A percentile compares a stretch with the other conserved stretches of the same genome.
Evolutionary conservation across 2,888 invertebrate genomes (phyloP).

Genomic region (Pollenia labialis): DNA sequence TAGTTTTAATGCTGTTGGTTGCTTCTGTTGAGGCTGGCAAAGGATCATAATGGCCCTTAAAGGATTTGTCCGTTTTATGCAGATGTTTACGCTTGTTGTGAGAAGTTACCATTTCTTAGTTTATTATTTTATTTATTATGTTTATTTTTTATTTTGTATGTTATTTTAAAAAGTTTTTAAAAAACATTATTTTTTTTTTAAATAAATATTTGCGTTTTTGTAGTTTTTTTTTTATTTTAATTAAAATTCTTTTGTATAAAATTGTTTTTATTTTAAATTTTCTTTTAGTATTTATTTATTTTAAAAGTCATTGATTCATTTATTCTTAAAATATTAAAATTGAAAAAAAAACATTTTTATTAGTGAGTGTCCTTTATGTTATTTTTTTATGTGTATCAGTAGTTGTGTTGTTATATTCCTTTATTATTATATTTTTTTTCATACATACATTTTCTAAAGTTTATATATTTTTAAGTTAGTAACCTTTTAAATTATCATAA

Average conservation of each 20-base stretch:
- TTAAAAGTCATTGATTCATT: conserved; percentile 47
- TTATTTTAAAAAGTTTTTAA: conserved; percentile 1
- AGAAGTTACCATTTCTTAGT: conserved; percentile 34
- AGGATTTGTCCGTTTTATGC: conserved; percentile 50
- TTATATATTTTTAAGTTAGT: not conserved
- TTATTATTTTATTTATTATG: not conserved
- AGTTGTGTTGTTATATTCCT: not conserved
- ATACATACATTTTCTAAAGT: conserved; percentile 23
- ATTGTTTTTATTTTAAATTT: conserved; percentile 9
- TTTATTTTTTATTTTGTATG: not conserved
- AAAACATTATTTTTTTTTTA: not conserved
- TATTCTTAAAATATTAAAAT: not conserved
- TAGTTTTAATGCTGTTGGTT: conserved; percentile 31
- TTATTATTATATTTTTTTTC: conserved; percentile 1
- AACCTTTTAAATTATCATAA: conserved; percentile 64
- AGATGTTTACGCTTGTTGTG: conserved; percentile 44
- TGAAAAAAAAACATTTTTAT: not conserved
- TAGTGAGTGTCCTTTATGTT: not conserved
- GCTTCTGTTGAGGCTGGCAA: conserved; percentile 18
- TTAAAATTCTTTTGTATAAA: conserved; percentile 14
- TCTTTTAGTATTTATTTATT: conserved; percentile 1
- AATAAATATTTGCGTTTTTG: not conserved
- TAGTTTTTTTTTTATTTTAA: conserved; percentile 10
- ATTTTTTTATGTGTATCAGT: not conserved
- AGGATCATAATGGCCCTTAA: conserved; percentile 49